Percentiles rank a stretch among this genome's conserved stretches.
Conservation (phyloP, 2,797 vertebrate genomes). For the Sebastes ruberrimus region DNA sequence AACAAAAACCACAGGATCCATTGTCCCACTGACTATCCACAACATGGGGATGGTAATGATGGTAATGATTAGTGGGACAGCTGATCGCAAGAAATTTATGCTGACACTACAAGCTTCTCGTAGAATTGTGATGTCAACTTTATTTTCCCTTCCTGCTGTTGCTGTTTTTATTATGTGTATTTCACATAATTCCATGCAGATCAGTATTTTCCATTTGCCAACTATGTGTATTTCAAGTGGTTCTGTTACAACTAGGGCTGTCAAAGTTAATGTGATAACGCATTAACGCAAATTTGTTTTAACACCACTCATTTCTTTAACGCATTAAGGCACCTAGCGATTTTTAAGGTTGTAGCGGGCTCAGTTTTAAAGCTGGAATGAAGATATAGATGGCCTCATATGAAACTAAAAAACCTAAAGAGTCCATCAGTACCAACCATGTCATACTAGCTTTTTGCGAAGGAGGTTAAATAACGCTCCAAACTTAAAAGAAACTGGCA, state of each 20-base stretch:
- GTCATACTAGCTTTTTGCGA: no score
- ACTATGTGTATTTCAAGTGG: conserved; percentile 10
- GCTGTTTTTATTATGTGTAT: neutral
- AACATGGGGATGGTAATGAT: conserved; percentile 17
- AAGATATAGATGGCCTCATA: no score
- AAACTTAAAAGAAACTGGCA: no score
- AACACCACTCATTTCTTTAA: no score
- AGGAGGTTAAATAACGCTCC: no score
- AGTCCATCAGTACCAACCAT: no score
- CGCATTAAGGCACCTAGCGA: no score
- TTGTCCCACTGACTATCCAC: neutral
- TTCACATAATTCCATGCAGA: neutral
- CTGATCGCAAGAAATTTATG: neutral
- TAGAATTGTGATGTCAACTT: neutral
- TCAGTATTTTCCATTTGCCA: neutral
- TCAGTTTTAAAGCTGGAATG: no score
- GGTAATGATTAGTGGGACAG: neutral
- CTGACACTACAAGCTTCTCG: conserved; percentile 6
- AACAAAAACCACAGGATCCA: neutral
- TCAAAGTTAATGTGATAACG: no score
- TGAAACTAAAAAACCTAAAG: no score
- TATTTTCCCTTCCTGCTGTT: neutral
- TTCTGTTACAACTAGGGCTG: conserved; percentile 12
- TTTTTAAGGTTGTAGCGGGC: no score
- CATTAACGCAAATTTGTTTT: no score